Conservation (phyloP, 2,113 vertebrate species). For the Pedionomus torquatus region DNA sequence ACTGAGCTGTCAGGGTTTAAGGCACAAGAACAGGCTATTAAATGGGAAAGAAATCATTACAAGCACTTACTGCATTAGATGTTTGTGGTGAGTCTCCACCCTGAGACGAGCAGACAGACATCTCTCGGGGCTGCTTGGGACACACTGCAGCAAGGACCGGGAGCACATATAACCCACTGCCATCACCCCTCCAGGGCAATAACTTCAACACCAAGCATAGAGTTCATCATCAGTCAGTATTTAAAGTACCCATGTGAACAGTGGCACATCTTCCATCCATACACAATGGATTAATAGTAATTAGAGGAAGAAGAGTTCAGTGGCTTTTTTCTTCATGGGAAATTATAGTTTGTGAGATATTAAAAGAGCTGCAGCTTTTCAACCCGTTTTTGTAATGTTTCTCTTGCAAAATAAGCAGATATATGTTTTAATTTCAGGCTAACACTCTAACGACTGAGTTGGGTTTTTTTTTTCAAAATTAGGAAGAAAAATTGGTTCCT, state of each 20-base stretch:
- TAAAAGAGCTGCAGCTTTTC: not conserved
- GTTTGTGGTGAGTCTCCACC: not conserved
- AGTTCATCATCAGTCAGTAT: not conserved
- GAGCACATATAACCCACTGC: not conserved
- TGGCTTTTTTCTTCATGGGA: not conserved
- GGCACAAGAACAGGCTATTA: not conserved
- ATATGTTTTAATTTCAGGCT: not conserved
- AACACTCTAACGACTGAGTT: not conserved
- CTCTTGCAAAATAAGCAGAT: not conserved
- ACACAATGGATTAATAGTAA: not conserved
- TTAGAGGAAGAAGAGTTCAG: not conserved
- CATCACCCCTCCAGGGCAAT: accelerated
- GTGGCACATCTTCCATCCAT: not conserved
- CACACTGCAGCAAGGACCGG: accelerated
- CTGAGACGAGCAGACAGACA: not conserved
- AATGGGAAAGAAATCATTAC: not conserved
- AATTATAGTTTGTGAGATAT: not conserved
- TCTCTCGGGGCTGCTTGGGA: accelerated
- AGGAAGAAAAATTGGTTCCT: not conserved
- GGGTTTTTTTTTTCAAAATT: not conserved
- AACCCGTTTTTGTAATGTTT: not conserved
- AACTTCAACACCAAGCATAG: not conserved
- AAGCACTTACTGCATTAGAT: not conserved
- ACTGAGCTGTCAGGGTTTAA: not conserved
- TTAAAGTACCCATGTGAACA: not conserved